Base-by-base conservation (phyloP, 1,140 invertebrate genomes). In the Drosophila murphyi region DNA sequence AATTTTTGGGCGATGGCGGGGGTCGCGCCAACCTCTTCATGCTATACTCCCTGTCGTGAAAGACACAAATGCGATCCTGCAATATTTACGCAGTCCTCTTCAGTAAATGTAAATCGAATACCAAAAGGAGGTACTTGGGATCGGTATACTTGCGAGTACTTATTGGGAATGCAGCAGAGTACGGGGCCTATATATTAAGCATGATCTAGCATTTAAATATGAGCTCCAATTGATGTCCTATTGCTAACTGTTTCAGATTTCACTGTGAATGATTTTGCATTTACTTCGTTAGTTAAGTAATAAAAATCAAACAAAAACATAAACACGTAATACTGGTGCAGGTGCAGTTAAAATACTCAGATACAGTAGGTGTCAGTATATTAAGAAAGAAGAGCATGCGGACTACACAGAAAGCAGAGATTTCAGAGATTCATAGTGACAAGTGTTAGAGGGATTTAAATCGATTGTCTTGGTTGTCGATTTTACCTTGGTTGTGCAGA, bases 401-500 rank as follows among this genome's bases (percentile, higher is more conserved):
- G 29, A 54, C 48, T 69, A 69, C 64, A 73, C 56, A 61, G 41
- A 73, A 73, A 73, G 71, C 71, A 55, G 10, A 55, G 54, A 28
- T 39, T 51, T 52, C 20, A 51, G 45, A 31, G 48, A 56, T 12
- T 34, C 55, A 48, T 37, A 50, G 34, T 28, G 31, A n/a, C 8
- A 37, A 54, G 37, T 32, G 32, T 34, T 32, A 56, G 51, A 32
- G 5, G 28, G 31, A 48, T 64, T 55, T 35, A 34, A 70, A 74
- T 69, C 72, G 65, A 69, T 74, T 70, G 73, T 65, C 37, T 28
- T 65, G 31, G 41, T 65, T 62, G 55, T 78, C 31, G 43, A 55
- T 76, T 76, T 88, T 97, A 97, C 97, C 96, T 97, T 97, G 93
- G 96, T 96, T 93, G 96, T 97, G 95, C 97, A 97, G 96, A 97